A percentile compares a stretch with the other conserved stretches of the same genome.
phyloP scores from a whole-genome alignment of 2,888 invertebrate genomes.

The Desoria tigrina region DNA sequence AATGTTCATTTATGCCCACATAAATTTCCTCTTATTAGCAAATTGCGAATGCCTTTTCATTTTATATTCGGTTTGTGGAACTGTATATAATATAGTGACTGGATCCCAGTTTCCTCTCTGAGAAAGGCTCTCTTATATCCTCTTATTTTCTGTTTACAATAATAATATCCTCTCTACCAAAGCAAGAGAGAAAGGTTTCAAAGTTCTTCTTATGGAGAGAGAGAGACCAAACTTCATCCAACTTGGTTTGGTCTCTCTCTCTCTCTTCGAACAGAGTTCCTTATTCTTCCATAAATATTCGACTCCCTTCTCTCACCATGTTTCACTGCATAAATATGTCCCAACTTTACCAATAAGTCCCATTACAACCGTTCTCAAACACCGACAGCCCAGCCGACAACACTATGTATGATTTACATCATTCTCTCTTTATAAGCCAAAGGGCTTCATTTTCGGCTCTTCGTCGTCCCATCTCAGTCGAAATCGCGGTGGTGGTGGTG shows the following conservation, averaged over 20 bases:
- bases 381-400: conserved; percentile 45
- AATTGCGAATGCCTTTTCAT: conserved; percentile 49
- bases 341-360: conserved; percentile 53
- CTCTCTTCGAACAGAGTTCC: conserved; percentile 25
- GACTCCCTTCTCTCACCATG: conserved; percentile 38
- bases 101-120: too few species aligned
- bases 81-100: neutral
- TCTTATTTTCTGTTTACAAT: neutral
- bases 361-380: conserved; percentile 44
- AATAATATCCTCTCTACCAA: neutral
- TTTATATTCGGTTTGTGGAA: conserved; percentile 1
- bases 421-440: conserved; percentile 22
- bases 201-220: too few species aligned
- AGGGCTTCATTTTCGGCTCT: conserved; percentile 22
- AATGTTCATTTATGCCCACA: conserved; percentile 53
- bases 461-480: conserved; percentile 16
- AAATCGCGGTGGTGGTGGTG: conserved; percentile 2
- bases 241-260: conserved; percentile 4
- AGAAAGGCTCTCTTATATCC: neutral
- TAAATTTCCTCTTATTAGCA: conserved; percentile 53
- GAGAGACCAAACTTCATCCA: conserved; percentile 8
- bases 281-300: conserved; percentile 51
- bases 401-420: conserved; percentile 49
- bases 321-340: conserved; percentile 50
- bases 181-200: neutral